These are phyloP conservation scores for Eledone cirrhosa DNA, from an alignment of 2,888 invertebrate species.

Conservation along the genomic window DNA sequence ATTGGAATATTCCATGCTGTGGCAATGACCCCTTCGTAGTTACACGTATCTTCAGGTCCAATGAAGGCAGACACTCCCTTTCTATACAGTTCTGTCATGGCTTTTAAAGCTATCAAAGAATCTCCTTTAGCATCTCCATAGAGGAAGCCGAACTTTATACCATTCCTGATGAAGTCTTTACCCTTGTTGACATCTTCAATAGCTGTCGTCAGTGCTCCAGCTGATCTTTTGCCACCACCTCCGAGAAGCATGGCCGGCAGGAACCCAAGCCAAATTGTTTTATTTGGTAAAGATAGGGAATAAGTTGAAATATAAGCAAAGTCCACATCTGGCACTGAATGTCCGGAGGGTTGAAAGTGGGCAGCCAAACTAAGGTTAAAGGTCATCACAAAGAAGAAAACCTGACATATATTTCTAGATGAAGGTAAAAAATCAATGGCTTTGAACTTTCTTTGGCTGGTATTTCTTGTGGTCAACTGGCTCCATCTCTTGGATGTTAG, in stretches of 20 bases:
- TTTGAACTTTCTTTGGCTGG: too few species aligned
- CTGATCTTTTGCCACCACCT: slow-evolving; percentile 45
- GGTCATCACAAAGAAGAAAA: too few species aligned
- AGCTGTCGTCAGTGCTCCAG: slow-evolving; percentile 54
- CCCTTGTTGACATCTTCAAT: slow-evolving; percentile 49
- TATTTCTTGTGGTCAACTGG: too few species aligned
- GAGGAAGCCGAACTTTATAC: slow-evolving; percentile 40
- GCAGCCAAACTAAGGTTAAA: too few species aligned
- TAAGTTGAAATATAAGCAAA: too few species aligned
- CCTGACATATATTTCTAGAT: too few species aligned
- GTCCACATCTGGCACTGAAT: too few species aligned
- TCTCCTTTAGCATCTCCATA: slow-evolving; percentile 44
- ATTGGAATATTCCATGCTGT: slow-evolving; percentile 93
- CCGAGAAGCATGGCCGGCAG: slow-evolving; percentile 36
- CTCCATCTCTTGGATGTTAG: too few species aligned
- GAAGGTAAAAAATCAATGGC: too few species aligned
- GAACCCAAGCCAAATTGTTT: slow-evolving; percentile 42
- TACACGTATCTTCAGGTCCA: slow-evolving; percentile 91
- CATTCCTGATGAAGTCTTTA: slow-evolving; percentile 33
- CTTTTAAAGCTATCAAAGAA: slow-evolving; percentile 42
- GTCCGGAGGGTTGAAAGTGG: too few species aligned
- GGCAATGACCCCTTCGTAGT: slow-evolving; percentile 90
- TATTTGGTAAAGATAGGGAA: background rate
- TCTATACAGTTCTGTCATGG: slow-evolving; percentile 69
- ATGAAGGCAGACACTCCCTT: slow-evolving; percentile 89